Evolutionary conservation across 2,888 invertebrate genomes (phyloP), one percentile per base, ranked within the genome.

Genomic region (Morpho achilles): DNA sequence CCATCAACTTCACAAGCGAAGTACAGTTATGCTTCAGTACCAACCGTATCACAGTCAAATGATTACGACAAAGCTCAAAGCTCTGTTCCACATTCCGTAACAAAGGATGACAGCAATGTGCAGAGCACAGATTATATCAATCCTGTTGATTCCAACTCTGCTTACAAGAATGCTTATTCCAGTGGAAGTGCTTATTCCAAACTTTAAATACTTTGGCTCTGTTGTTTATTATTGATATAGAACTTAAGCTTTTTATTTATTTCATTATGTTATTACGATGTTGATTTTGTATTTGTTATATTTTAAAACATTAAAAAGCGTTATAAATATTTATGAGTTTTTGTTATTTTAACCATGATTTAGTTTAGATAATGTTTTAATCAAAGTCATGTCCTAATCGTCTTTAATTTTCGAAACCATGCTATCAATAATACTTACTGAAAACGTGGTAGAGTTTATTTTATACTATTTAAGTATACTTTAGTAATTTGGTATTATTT

Each of bases 41-140:
- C 61, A 1, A 67, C 74, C 2, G 67, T 78, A 2, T 71, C 77
- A 39, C 71, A 75, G 4, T 69, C 78, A 1, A 63, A 71, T 16
- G 91, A 87, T 48, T 87, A 84, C 61, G 87, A 87, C 4, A 87
- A 84, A 66, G 57, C 74, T 7, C 82, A 79, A 63, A 70, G 71
- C 8, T 71, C 82, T 4, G 57, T 75, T 4, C 64, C 78, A 0
- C 84, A 84, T 60, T 76, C 67, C 59, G 58, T 75, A n/a, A 65
- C 79, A 0, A 91, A 91, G 60, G 86, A 87, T 22, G 89, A 90
- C 9, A 83, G 80, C 8, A 71, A 65, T 23, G 63, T 70, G 0
- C 82, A 80, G 10, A 79, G 67, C 46, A 74, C 70, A 59, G 90
- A 91, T 42, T 88, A 84, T 47, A 66, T 78, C 22, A 70, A 75